Base-by-base conservation (phyloP, 2,888 invertebrate species). In the Erebia ligea region DNA sequence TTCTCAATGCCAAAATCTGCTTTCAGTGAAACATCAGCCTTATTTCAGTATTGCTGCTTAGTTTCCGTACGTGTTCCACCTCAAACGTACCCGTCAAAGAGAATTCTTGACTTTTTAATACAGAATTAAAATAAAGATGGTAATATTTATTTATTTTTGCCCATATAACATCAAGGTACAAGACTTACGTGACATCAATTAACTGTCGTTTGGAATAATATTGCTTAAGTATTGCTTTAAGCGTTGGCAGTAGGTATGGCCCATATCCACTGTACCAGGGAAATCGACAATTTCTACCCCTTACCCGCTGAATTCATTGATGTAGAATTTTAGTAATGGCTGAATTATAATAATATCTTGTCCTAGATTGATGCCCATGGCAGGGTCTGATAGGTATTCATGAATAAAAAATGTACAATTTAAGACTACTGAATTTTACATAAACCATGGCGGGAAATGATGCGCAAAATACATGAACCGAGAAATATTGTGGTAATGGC, bases 401-500 rank as follows among this genome's bases (percentile, higher is more conserved):
- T 54, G 17, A 54, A 54, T 17, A 17, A 6, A 8, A 9, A 52
- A 52, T 9, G 2, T 17, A 54, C 21, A 48, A 62, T 45, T 21
- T 62, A 62, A 48, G 21, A 21, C 25, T n/a, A 58, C 48, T 67
- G 58, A 67, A 57, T 66, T 19, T 57, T 66, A 54, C 19, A 57
- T 66, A 13, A 42, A 42, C 21, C 42, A 19, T 10, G 66, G 56
- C 13, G 42, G 56, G 2, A 56, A 58, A 67, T 67, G 67, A 58
- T 58, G 67, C 21, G 58, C 67, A 58, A 58, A 67, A 48, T 67
- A 48, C 48, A 42, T 67, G 57, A 67, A 48, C 67, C 57, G 67
- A 67, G 17, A 40, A 61, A 75, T 71, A 73, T 50, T 34, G 68
- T 63, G 66, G 50, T 75, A 75, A 73, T 73, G 67, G 61, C 64